These are phyloP conservation scores for Hypolimnas misippus DNA, from an alignment of 2,888 invertebrate species.

Conservation along the genomic window DNA sequence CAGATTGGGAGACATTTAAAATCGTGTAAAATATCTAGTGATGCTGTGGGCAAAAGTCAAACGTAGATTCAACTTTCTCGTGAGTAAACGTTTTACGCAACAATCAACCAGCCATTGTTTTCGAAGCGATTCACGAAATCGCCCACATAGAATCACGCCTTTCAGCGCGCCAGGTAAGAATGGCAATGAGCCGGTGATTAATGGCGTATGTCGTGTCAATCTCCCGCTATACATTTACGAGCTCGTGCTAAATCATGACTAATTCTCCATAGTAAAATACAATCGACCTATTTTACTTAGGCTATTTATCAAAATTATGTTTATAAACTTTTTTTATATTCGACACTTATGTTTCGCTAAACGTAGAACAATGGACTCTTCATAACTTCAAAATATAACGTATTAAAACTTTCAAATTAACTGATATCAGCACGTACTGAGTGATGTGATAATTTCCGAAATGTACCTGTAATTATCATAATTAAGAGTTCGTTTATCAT, in stretches of 20 bases:
- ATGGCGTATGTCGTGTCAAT: slow-evolving; percentile 49
- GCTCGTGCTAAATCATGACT: slow-evolving; percentile 38
- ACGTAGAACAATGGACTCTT: neutral
- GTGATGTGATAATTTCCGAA: no score
- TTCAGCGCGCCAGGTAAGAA: slow-evolving; percentile 57
- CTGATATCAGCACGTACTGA: no score
- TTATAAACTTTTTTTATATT: neutral
- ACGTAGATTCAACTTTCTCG: slow-evolving; percentile 38
- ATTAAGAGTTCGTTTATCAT: no score
- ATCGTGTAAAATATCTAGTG: neutral
- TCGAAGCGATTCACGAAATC: slow-evolving; percentile 56
- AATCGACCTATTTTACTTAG: neutral
- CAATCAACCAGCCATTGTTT: slow-evolving; percentile 61
- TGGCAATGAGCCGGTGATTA: slow-evolving; percentile 60
- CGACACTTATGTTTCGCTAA: neutral
- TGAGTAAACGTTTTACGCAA: slow-evolving; percentile 51
- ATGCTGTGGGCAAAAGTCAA: slow-evolving; percentile 12
- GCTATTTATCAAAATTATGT: neutral
- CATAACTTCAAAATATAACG: neutral
- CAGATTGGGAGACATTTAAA: neutral
- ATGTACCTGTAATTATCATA: no score
- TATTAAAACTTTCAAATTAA: no score
- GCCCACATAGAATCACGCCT: slow-evolving; percentile 54
- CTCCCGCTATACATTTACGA: slow-evolving; percentile 40
- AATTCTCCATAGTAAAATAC: slow-evolving; percentile 38